Evolutionary conservation across 2,797 vertebrate genomes (phyloP), one percentile per base, ranked within the genome.

Genomic region (Pipistrellus kuhlii): DNA sequence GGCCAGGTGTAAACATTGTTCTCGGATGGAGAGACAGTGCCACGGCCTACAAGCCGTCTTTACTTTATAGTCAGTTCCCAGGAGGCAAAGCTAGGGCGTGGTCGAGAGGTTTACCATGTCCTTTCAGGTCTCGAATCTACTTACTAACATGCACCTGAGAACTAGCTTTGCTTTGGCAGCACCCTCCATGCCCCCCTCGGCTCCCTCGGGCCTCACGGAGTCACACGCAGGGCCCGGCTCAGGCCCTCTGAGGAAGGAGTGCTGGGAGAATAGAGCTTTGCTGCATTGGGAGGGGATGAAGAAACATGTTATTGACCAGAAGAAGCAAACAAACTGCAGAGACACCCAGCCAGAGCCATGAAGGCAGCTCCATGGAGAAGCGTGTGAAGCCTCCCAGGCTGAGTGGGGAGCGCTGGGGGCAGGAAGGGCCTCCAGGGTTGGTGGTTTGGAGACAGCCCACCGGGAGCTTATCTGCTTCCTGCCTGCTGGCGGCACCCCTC

Each of bases 401-500:
- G n/a, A 14, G 51, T 55, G 64, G 12, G 14, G 11, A 21, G 3
- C 3, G 11, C n/a, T 35, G 21, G 6, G 41, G 69, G 69, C 59
- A 30, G 53, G 83, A 53, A 41, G 21, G 8, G 15, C 4, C 57
- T 21, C 18, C 8, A 25, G 27, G 27, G 38, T n/a, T n/a, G 14
- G 57, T 3, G 57, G 78, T 62, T 62, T 21, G 17, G 46, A 41
- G 32, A n/a, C 12, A 13, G 20, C 20, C 9, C 30, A 41, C 35
- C 5, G 8, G 30, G 14, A 20, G 15, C 76, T 13, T 38, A 41
- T 84, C 77, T 57, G 44, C 20, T 93, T 87, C 77, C 91, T 90
- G 87, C 23, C 7, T 25, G 35, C 46, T 20, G 35, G 27, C 0
- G 0, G 1, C 44, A 44, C 10, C 11, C 4, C 15, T 35, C n/a